Percentiles rank a stretch among this genome's conserved stretches.
phyloP scores from a whole-genome alignment of 2,113 vertebrate genomes.

The Tricholaema leucomelas region DNA sequence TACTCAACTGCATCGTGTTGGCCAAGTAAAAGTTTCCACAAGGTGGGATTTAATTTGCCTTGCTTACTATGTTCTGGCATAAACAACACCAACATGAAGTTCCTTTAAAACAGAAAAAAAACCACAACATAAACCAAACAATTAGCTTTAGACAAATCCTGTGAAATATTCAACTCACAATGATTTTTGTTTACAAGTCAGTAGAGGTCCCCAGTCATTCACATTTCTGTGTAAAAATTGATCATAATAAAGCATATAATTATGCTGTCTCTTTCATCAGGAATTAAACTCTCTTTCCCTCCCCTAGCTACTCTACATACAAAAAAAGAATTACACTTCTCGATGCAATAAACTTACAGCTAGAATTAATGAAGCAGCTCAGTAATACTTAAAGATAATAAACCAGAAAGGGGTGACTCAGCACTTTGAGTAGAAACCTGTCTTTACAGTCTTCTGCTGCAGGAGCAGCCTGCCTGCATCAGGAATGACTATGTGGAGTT shows the following conservation, averaged over 20 bases:
- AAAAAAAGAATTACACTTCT: neutral
- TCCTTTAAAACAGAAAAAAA: constrained; percentile 66
- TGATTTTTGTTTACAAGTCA: constrained; percentile 38
- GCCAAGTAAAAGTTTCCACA: constrained; percentile 57
- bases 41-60: constrained; percentile 67
- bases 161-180: neutral
- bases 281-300: neutral
- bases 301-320: neutral
- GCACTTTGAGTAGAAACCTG: neutral
- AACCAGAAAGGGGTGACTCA: neutral
- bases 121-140: neutral
- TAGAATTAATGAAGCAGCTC: neutral
- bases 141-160: constrained; percentile 44
- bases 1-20: constrained; percentile 63
- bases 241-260: neutral
- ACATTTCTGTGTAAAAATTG: constrained; percentile 12
- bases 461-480: neutral
- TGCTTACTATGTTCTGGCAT: constrained; percentile 70
- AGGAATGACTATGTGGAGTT: neutral
- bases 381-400: neutral
- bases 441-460: neutral
- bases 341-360: neutral
- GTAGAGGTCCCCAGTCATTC: neutral
- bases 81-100: constrained; percentile 73
- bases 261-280: neutral